Evolutionary conservation across 2,113 vertebrate genomes (phyloP).

Genomic region (Myxocyprinus asiaticus): DNA sequence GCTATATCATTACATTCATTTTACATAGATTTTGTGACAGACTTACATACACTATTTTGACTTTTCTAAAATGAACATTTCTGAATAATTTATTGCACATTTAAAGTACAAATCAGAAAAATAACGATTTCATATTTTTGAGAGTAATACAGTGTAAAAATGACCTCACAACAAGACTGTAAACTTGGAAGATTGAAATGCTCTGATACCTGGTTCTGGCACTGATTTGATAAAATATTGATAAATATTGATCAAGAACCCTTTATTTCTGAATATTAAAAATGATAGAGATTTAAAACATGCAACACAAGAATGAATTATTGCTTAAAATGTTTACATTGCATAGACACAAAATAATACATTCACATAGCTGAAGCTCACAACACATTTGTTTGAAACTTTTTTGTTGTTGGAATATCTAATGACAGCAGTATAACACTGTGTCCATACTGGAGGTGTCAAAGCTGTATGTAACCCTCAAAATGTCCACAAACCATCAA

Average conservation of each 20-base stretch:
- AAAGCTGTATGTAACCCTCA: no score
- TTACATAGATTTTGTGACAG: neutral
- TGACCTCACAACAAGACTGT: neutral
- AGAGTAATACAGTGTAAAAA: neutral
- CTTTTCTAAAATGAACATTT: neutral
- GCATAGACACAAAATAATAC: constrained; percentile 4
- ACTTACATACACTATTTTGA: neutral
- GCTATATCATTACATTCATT: neutral
- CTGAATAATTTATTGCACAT: neutral
- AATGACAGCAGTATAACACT: no score
- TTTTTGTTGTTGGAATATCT: no score
- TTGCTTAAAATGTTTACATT: neutral
- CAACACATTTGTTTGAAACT: no score
- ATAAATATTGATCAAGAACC: no score
- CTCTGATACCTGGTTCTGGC: no score
- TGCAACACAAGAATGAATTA: neutral
- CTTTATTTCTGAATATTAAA: no score
- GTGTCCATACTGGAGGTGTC: no score
- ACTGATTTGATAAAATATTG: no score
- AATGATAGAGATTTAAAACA: constrained; percentile 4
- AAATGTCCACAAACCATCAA: no score
- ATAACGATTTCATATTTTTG: neutral
- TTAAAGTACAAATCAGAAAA: neutral
- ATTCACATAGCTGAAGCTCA: neutral
- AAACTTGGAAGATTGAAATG: no score